These are phyloP conservation scores for Nipponia nippon DNA, from an alignment of 2,113 vertebrate genomes.

Conservation along the genomic window DNA sequence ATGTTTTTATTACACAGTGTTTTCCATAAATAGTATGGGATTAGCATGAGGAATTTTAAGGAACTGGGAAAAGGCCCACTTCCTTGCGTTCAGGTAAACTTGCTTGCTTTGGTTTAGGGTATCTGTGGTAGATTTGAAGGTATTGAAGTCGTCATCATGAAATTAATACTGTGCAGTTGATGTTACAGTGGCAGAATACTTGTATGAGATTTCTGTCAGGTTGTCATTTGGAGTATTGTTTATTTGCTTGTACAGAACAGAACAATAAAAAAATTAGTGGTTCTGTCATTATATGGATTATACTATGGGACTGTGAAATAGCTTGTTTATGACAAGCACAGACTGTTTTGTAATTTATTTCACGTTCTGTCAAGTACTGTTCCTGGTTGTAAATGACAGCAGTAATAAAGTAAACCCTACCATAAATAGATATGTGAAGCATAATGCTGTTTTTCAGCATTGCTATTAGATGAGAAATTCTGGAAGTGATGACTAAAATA, in stretches of 20 bases:
- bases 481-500: neutral
- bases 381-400: neutral
- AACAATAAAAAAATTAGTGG: neutral
- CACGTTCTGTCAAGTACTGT: neutral
- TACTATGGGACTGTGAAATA: neutral
- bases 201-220: neutral
- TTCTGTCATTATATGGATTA: neutral
- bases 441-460: neutral
- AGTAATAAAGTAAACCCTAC: neutral
- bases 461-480: neutral
- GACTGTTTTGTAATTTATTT: neutral
- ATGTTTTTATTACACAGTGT: neutral
- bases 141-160: neutral
- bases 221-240: neutral
- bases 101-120: neutral
- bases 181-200: neutral
- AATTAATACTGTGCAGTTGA: neutral
- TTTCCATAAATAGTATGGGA: neutral
- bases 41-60: neutral
- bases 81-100: neutral
- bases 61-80: neutral
- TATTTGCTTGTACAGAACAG: neutral
- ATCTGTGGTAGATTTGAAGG: neutral
- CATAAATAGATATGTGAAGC: neutral
- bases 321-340: neutral